These are phyloP conservation scores for Agelas oroides DNA, from an alignment of 37 sponge, comb jelly and placozoan species.

Conservation along the genomic window DNA sequence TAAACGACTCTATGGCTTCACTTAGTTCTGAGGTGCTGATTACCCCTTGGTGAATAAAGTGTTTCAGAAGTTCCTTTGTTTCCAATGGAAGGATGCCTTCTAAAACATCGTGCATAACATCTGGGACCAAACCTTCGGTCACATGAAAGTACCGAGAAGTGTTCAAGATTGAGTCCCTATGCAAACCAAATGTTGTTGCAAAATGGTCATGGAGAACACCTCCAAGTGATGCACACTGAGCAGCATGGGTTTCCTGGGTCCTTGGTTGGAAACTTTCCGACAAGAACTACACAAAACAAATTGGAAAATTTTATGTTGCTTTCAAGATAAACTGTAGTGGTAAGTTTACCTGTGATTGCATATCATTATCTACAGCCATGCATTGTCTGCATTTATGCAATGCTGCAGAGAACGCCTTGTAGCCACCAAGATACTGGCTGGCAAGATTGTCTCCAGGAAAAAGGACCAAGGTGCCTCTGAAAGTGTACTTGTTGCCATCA, in stretches of 20 bases:
- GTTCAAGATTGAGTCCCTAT: slow-evolving; percentile 49
- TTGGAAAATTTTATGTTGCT: no score
- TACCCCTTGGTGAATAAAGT: not conserved
- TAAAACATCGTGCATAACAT: slow-evolving; percentile 82
- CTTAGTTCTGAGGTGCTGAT: not conserved
- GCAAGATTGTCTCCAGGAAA: no score
- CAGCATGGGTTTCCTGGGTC: slow-evolving; percentile 36
- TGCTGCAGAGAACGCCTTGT: slow-evolving; percentile 24
- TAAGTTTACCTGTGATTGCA: no score
- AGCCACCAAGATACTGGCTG: no score
- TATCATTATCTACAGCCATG: no score
- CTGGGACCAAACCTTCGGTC: slow-evolving; percentile 71
- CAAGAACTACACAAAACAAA: no score
- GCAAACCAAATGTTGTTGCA: slow-evolving; percentile 72
- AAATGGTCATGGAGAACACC: slow-evolving; percentile 70
- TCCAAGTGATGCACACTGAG: slow-evolving; percentile 57
- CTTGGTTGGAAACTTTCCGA: slow-evolving; percentile 34
- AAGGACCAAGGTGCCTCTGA: no score
- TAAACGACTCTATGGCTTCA: not conserved
- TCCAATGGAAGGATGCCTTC: slow-evolving; percentile 41
- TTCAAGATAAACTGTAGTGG: no score
- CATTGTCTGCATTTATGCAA: slow-evolving; percentile 37
- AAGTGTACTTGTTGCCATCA: no score
- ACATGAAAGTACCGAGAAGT: slow-evolving; percentile 62
- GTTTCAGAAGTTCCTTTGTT: slow-evolving; percentile 27